Evolutionary conservation across 2,888 invertebrate genomes (phyloP), one percentile per base, ranked within the genome.

Genomic region (Oscheius sp.): DNA sequence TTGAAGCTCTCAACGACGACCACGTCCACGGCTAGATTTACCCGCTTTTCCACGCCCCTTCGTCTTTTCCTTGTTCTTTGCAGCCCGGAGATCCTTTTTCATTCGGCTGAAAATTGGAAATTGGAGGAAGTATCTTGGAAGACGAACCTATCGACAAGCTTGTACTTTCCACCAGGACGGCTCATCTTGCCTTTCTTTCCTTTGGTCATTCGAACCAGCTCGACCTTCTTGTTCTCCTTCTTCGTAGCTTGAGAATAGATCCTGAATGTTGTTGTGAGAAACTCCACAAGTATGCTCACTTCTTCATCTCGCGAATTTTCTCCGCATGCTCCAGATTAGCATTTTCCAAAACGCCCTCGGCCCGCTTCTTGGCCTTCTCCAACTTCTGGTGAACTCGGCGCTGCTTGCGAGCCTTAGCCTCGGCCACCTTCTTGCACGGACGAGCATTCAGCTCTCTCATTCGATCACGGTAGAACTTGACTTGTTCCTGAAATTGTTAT

Each of bases 331-430:
- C 93, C 86, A 96, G 93, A 73, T 97, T 96, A 92, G 96, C 93
- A 37, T 89, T 89, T 65, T 86, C 88, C 11, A 89, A 77, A 4
- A 99, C 92, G n/a, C 93, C 92, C 89, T 98, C 97, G 0, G 96
- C 94, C 91, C 95, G 95, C 91, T 98, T 98, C 91, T 96, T 94
- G 0, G 96, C 96, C 87, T 94, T 95, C 82, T 96, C 95, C 91
- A 98, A 90, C 58, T 80, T 89, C 94, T 94, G 88, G 93, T 94
- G 73, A 63, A 78, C 72, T 58, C 75, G 94, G 90, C 93, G 94
- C 93, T 96, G 96, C 92, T 98, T 99, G 73, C 99, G 93, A 0
- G 96, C 96, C 91, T 96, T 98, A 0, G 99, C 99, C 91, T 99
- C 96, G 83, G 96, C 93, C 0, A 99, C 94, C 86, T 99, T 99